phyloP scores from a whole-genome alignment of 2,797 vertebrate species.

The Notolepis coatsorum region DNA sequence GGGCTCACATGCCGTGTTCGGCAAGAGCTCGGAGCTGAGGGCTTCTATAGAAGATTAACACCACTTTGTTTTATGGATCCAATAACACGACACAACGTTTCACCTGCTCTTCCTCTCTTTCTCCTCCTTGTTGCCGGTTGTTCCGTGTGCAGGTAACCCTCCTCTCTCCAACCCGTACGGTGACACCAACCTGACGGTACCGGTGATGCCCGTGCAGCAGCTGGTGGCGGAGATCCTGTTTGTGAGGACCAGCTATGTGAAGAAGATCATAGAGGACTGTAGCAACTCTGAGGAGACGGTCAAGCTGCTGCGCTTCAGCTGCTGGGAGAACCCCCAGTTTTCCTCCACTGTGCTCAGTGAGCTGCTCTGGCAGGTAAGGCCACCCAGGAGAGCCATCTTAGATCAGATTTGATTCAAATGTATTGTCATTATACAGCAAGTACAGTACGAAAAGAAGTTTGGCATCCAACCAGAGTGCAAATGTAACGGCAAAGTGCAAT shows the following conservation, averaged over 20 bases:
- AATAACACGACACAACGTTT: background rate
- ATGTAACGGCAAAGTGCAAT: too few relatives aligned
- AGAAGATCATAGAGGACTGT: slow-evolving; percentile 99
- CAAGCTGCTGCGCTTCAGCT: slow-evolving; percentile 98
- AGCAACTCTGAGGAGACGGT: slow-evolving; percentile 99
- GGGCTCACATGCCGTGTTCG: slow-evolving; percentile 54
- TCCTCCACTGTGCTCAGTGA: slow-evolving; percentile 99
- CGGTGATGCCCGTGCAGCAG: slow-evolving; percentile 98
- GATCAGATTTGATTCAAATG: too few relatives aligned
- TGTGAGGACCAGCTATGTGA: slow-evolving; percentile 98
- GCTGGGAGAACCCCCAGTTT: slow-evolving; percentile 99
- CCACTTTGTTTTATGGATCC: background rate
- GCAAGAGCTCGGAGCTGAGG: slow-evolving; percentile 75
- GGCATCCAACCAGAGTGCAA: too few relatives aligned
- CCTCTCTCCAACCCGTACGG: slow-evolving; percentile 96
- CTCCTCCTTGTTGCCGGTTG: background rate
- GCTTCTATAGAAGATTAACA: slow-evolving; percentile 27
- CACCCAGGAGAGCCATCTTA: too few relatives aligned
- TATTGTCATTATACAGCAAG: too few relatives aligned
- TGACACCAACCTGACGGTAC: slow-evolving; percentile 94
- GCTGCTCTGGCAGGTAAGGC: slow-evolving; percentile 97
- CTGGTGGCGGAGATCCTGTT: slow-evolving; percentile 97
- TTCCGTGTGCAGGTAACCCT: slow-evolving; percentile 90
- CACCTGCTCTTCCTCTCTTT: background rate
- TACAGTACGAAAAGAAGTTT: too few relatives aligned